Base-by-base conservation (phyloP, 2,888 invertebrate species). In the Eurois occulta region DNA sequence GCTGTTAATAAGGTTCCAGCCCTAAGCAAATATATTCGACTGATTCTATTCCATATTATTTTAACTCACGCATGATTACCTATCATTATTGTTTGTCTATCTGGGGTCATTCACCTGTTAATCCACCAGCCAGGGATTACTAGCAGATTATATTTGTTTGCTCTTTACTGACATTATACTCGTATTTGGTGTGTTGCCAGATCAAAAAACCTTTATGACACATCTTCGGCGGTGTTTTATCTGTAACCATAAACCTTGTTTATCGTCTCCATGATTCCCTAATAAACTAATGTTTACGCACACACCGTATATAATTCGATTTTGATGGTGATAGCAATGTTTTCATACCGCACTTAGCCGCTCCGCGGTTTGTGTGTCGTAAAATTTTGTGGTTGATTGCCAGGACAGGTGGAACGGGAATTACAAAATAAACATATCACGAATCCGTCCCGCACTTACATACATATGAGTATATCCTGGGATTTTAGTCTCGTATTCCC, bases 271-370 rank as follows among this genome's bases (percentile, higher is more conserved):
- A 83, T 83, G 85, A 81, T 79, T 84, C 62, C 75, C 35, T 85
- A 85, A 85, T 87, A 86, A 86, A 85, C 72, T 77, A 80, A 87
- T 87, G 77, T 87, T 86, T 83, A 85, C 83, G 72, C 75, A 73
- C 70, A 71, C 41, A 72, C 81, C 58, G 75, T 73, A 78, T 66
- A 38, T 80, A 78, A 86, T 83, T 83, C 74, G 69, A 76, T 74
- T 82, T 87, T 88, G 70, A 87, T 78, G 88, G 70, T 81, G 83
- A 83, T 77, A 76, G 72, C 71, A 67, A 82, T 80, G 80, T 86
- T 83, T 82, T 83, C 69, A 78, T 81, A 75, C 38, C 73, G 48
- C 48, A 80, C 71, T 77, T 80, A 67, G 38, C 55, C 62, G 78
- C 67, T 81, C 72, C 38, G 76, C 68, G 75, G 81, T 86, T 86